Evolutionary conservation across 2,797 vertebrate genomes (phyloP), one percentile per base, ranked within the genome.

Genomic region (Urophycis tenuis): DNA sequence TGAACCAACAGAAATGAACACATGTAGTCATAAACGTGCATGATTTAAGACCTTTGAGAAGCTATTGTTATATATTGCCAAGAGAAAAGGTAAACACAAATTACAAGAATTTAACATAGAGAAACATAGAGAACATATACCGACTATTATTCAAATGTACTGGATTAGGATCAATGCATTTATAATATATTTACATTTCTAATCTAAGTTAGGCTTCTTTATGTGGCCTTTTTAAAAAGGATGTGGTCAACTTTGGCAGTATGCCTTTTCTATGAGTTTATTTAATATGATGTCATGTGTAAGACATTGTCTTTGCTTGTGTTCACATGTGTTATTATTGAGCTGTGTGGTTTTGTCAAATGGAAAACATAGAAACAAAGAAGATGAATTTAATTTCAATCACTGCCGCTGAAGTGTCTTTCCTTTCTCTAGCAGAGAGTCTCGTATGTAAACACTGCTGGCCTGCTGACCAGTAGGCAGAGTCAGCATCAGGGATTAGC

Each of bases 401-500:
- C 5, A 77, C 71, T 25, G 32, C 39, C 10, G 49, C 12, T 76
- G 36, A 74, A 80, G 41, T 30, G 22, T 1, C 75, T 19, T 73
- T 33, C 53, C 32, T 41, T 45, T 34, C 34, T 32, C 30, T 3
- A 30, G 74, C 81, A 77, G 72, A 78, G 80, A 60, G 79, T 74
- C 78, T 74, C 78, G 79, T 87, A 87, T 92, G 92, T 92, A 90
- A 93, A 93, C 90, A 93, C 90, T 93, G 92, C 92, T 88, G 92
- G 93, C 93, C 92, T 92, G 90, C 93, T 91, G 87, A 93, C 92
- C 92, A 93, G 93, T 90, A 90, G 88, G 94, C 92, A 93, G 93
- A 90, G 93, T 90, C 94, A 94, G 93, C 93, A 81, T 92, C 89
- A 92, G 92, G 92, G 91, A 91, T 94, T 93, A 95, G 92, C 93